Percentiles rank a stretch among this genome's conserved stretches.
These are phyloP conservation scores for Hippoglossus hippoglossus DNA, from an alignment of 2,797 vertebrate species.

Conservation along the genomic window DNA sequence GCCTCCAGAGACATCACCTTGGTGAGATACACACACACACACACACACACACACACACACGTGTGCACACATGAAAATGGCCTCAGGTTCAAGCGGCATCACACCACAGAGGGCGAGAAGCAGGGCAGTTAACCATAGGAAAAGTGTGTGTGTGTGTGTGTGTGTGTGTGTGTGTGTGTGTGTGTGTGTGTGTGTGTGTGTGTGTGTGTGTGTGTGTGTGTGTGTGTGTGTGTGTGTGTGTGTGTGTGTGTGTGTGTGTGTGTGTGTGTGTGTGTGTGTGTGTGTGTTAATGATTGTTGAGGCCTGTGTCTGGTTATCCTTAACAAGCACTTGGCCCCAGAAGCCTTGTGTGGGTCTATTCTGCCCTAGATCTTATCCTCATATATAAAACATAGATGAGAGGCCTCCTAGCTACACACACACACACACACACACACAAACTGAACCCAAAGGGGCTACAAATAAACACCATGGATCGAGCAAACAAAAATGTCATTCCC, in stretches of 20 bases:
- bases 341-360: slow-evolving; percentile 47
- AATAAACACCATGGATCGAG: slow-evolving; percentile 18
- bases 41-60: slow-evolving; percentile 1
- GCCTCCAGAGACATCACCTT: slow-evolving; percentile 95
- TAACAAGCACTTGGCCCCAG: slow-evolving; percentile 59
- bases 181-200: slow-evolving; percentile 20
- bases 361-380: slow-evolving; percentile 71
- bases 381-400: slow-evolving; percentile 75
- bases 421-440: too few relatives aligned
- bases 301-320: slow-evolving; percentile 43
- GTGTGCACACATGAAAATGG: background rate
- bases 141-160: too few relatives aligned
- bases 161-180: background rate
- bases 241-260: slow-evolving; percentile 10
- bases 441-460: slow-evolving; percentile 17
- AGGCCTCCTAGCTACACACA: slow-evolving; percentile 52
- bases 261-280: slow-evolving; percentile 15
- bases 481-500: slow-evolving; percentile 15
- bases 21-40: slow-evolving; percentile 80
- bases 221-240: slow-evolving; percentile 18
- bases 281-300: slow-evolving; percentile 36
- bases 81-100: slow-evolving; percentile 37
- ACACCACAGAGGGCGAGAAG: background rate
- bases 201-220: slow-evolving; percentile 2
- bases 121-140: slow-evolving; percentile 29